Base-by-base conservation (phyloP, 2,888 invertebrate genomes). In the Tipula unca region DNA sequence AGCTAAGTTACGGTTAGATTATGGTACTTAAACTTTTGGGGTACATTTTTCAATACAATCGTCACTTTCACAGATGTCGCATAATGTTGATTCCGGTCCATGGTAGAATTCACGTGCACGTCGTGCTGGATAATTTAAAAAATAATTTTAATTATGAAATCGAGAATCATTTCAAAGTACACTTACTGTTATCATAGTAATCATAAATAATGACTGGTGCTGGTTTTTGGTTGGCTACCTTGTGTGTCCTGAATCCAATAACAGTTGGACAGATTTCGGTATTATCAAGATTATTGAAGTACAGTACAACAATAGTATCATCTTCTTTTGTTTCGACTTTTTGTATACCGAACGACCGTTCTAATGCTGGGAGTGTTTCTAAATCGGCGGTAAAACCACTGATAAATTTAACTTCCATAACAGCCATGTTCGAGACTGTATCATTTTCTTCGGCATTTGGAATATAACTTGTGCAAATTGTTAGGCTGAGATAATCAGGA, bases 361-460 rank as follows among this genome's bases (percentile, higher is more conserved):
- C 87, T 82, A 94, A 90, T 87, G 93, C 93, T 3, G 94, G 95
- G 39, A 97, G 91, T 0, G 94, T 95, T 88, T 95, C 94, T 87
- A 93, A 91, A 88, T 97, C 96, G 0, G 85, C 85, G 20, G 85
- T 93, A 89, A 95, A 98, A 14, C 98, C 98, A 0, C 97, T 97
- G 0, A 98, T 98, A 86, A 98, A 92, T 87, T 94, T 94, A 0
- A 98, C 95, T 89, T 97, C 97, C 93, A 98, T 95, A 0, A 98
- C 95, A 14, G 97, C 96, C 94, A 98, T 95, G 87, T 98, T 98
- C 87, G 95, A 94, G 85, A 93, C 93, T 88, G 93, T 93, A 42
- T 93, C 93, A 86, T 91, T 90, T 90, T 85, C 88, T 85, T 85
- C 69, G 13, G 35, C 3, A 17, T 35, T 86, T 0, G 89, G 89